Percentiles rank a stretch among this genome's conserved stretches.
Evolutionary conservation across 2,888 invertebrate species (phyloP).

Genomic region (Dynastes tityus): DNA sequence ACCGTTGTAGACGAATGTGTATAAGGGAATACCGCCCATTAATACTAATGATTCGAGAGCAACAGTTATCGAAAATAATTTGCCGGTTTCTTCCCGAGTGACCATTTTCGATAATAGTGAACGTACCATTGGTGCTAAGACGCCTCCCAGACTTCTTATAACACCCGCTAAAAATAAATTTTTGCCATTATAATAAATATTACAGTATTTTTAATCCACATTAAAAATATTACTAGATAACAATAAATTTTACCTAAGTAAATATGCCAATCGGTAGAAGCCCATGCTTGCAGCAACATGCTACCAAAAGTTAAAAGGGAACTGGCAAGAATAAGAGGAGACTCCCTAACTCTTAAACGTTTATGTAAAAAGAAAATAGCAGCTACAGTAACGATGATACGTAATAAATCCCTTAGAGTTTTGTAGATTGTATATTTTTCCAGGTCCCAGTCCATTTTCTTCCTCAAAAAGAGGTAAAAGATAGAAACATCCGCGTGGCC

Average conservation of each 20-base stretch:
- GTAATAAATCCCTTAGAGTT: constrained; percentile 72
- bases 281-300: constrained; percentile 65
- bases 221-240: no score
- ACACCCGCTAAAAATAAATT: constrained; percentile 67
- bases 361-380: constrained; percentile 75
- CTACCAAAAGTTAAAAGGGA: constrained; percentile 59
- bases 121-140: constrained; percentile 75
- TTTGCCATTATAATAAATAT: not conserved
- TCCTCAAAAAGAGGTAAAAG: constrained; percentile 77
- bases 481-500: constrained; percentile 71
- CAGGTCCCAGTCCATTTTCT: constrained; percentile 80
- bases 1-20: constrained; percentile 76
- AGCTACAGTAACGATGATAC: constrained; percentile 74
- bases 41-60: constrained; percentile 78
- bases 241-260: constrained; percentile 67
- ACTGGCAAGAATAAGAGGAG: constrained; percentile 69
- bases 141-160: constrained; percentile 72
- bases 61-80: constrained; percentile 79
- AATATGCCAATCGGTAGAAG: constrained; percentile 71
- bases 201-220: not conserved
- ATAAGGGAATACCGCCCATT: constrained; percentile 76
- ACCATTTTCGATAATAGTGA: constrained; percentile 77
- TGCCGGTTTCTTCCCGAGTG: constrained; percentile 74
- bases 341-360: constrained; percentile 69
- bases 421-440: constrained; percentile 76